Evolutionary conservation across 2,888 invertebrate genomes (phyloP).

Genomic region (Blastobasis adustella): DNA sequence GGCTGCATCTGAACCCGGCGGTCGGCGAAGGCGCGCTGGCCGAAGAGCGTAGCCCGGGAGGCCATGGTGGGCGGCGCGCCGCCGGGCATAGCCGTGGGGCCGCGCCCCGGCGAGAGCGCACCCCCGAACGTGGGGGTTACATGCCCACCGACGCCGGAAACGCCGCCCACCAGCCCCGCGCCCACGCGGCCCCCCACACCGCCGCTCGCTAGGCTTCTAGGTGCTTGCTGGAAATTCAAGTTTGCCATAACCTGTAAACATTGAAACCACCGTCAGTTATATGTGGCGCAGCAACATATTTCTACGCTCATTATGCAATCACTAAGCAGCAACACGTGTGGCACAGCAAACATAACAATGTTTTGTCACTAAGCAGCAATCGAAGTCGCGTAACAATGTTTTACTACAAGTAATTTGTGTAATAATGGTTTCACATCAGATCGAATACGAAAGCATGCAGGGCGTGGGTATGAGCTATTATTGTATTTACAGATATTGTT

Average conservation of each 20-base stretch:
- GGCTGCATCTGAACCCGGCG: conserved; percentile 81
- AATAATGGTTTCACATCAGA: too few species aligned
- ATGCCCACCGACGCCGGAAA: conserved; percentile 46
- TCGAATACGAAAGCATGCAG: too few species aligned
- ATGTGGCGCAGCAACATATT: too few species aligned
- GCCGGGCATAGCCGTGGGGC: conserved; percentile 60
- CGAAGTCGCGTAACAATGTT: too few species aligned
- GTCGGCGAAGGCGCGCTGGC: conserved; percentile 86
- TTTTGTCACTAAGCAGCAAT: too few species aligned
- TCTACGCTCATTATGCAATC: too few species aligned
- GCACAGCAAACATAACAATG: too few species aligned
- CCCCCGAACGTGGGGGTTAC: conserved; percentile 71
- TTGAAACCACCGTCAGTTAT: not conserved
- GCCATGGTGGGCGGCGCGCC: conserved; percentile 75
- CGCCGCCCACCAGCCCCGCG: conserved; percentile 86
- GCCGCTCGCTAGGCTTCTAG: conserved; percentile 90
- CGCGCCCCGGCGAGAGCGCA: conserved; percentile 63
- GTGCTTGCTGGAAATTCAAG: conserved; percentile 92
- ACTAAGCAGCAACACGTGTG: too few species aligned
- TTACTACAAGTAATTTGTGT: too few species aligned
- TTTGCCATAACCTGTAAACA: conserved; percentile 88
- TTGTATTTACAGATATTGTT: too few species aligned
- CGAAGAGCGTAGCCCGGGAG: conserved; percentile 80
- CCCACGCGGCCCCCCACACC: conserved; percentile 68
- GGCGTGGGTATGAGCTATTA: too few species aligned